Base-by-base conservation (phyloP, 2,113 vertebrate genomes). In the Chinchilla lanigera region DNA sequence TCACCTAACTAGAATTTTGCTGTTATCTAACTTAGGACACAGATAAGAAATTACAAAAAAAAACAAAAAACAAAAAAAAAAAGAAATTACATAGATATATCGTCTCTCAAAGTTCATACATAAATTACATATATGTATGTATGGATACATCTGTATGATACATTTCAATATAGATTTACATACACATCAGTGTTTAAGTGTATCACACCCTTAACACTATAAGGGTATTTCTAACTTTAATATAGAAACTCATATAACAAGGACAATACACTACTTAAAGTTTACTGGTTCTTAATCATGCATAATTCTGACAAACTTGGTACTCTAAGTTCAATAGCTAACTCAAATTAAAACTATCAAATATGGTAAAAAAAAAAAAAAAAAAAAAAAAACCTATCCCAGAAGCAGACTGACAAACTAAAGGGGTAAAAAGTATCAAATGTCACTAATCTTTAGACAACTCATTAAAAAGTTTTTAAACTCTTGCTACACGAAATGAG, bases 1-100 rank as follows among this genome's bases (percentile, higher is more conserved):
- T 65, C 65, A 67, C 33, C 50, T 80, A 80, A 84, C 52, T 54
- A 89, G 33, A 90, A 73, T 73, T 90, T 67, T 93, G 56, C n/a
- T 77, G 3, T 12, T 35, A 83, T 86, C 26, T 91, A 38, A 95
- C 41, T 65, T 22, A 90, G 67, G 94, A 92, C 26, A 85, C 24
- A 90, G 38, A 14, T 61, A 41, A 90, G 9, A 96, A 93, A 90
- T 63, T 5, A 88, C 90, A 94, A n/a, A n/a, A n/a, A n/a, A n/a
- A n/a, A n/a, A n/a, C n/a, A n/a, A n/a, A n/a, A n/a, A n/a, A n/a
- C n/a, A n/a, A n/a, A n/a, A n/a, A n/a, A n/a, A n/a, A n/a, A n/a
- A 41, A 90, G 9, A 96, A 93, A 90, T 63, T 5, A 88, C 90
- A 94, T 3, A 91, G n/a, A 50, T 69, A 67, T 7, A 73, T 0